Conservation (phyloP, 1,140 invertebrate genomes). For the Pararge aegeria region DNA sequence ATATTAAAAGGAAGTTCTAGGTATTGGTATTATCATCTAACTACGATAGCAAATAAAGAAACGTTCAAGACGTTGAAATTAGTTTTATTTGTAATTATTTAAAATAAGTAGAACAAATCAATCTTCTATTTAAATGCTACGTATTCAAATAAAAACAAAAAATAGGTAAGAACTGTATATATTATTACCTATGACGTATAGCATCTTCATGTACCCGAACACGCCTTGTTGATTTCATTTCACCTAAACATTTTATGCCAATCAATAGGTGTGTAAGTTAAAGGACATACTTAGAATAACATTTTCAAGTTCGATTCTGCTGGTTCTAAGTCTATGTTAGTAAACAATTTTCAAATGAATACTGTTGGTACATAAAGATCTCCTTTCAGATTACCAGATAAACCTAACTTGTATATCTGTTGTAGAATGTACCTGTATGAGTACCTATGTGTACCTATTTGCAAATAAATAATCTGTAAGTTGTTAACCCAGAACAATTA, state of each 20-base stretch:
- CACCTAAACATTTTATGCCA: constrained; percentile 77
- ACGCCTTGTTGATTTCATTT: constrained; percentile 76
- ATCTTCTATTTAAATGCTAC: constrained; percentile 56
- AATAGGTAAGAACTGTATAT: constrained; percentile 52
- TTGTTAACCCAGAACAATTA: background rate
- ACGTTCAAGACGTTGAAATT: constrained; percentile 27
- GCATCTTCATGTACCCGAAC: constrained; percentile 77
- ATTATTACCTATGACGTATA: constrained; percentile 76
- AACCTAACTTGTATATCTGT: background rate
- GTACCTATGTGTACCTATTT: background rate
- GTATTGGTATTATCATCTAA: constrained; percentile 26
- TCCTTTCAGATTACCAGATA: background rate
- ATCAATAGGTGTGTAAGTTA: constrained; percentile 55
- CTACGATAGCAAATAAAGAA: constrained; percentile 34
- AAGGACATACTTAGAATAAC: background rate
- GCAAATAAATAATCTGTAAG: background rate
- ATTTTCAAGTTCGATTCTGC: background rate
- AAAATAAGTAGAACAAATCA: constrained; percentile 36
- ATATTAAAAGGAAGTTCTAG: constrained; percentile 12
- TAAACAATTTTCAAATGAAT: background rate
- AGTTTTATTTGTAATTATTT: constrained; percentile 9
- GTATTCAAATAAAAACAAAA: constrained; percentile 50
- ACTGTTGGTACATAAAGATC: background rate
- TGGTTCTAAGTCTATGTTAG: background rate
- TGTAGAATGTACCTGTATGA: background rate